Evolutionary conservation across 2,888 invertebrate species (phyloP).

Genomic region (Dolomedes plantarius): DNA sequence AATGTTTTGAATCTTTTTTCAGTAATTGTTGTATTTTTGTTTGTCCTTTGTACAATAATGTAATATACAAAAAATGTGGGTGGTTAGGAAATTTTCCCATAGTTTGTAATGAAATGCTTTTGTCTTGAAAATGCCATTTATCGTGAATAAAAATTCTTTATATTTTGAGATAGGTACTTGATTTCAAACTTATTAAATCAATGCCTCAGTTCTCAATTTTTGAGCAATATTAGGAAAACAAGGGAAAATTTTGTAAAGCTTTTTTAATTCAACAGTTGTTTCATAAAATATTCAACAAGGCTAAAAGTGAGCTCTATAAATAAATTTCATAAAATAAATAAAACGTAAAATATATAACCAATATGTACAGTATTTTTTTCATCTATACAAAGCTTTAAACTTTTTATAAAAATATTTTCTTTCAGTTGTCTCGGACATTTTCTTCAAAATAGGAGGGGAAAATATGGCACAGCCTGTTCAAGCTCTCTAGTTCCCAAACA

Average conservation of each 20-base stretch:
- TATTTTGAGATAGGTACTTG: background rate
- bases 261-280: background rate
- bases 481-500: too few species aligned
- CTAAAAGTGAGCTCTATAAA: constrained; percentile 44
- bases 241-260: too few species aligned
- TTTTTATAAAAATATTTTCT: background rate
- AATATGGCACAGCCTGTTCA: too few species aligned
- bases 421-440: too few species aligned
- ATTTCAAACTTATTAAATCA: too few species aligned
- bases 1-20: background rate
- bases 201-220: too few species aligned
- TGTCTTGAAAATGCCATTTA: background rate
- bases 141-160: background rate
- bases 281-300: constrained; percentile 35
- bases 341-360: background rate
- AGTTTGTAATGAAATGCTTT: constrained; percentile 12
- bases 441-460: too few species aligned
- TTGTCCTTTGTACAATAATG: background rate
- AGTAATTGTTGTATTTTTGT: background rate
- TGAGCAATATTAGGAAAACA: too few species aligned
- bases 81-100: background rate
- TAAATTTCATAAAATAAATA: constrained; percentile 1
- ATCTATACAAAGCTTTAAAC: background rate
- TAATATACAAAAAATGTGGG: constrained; percentile 6
- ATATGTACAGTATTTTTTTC: background rate